These are phyloP conservation scores for Adoxophyes honmai DNA, from an alignment of 1,140 invertebrate species.

Conservation along the genomic window DNA sequence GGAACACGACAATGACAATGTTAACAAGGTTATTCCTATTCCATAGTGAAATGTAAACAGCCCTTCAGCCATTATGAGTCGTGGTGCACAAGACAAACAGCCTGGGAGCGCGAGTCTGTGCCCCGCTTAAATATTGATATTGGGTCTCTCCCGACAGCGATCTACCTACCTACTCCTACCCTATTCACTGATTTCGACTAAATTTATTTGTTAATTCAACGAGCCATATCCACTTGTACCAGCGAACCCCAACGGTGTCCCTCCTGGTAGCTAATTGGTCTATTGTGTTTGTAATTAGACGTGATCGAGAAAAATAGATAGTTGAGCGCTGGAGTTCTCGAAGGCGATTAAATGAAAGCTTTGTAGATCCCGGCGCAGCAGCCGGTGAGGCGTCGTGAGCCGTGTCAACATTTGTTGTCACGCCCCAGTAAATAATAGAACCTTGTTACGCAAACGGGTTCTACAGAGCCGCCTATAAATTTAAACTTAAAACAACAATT, in stretches of 20 bases:
- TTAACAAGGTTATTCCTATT: slow-evolving; percentile 53
- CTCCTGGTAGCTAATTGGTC: neutral
- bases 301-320: slow-evolving; percentile 3
- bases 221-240: slow-evolving; percentile 6
- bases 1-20: slow-evolving; percentile 24
- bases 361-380: neutral
- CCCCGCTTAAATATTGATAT: slow-evolving; percentile 53
- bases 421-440: slow-evolving; percentile 1
- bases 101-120: slow-evolving; percentile 35
- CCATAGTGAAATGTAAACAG: slow-evolving; percentile 51
- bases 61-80: slow-evolving; percentile 49
- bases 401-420: neutral
- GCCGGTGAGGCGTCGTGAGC: neutral
- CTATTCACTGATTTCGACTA: slow-evolving; percentile 24
- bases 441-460: slow-evolving; percentile 6
- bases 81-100: slow-evolving; percentile 53
- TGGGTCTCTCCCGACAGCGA: slow-evolving; percentile 24
- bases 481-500: neutral
- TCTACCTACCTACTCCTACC: slow-evolving; percentile 20
- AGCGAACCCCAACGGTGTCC: neutral
- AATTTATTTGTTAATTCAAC: slow-evolving; percentile 37
- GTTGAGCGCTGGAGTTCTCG: neutral
- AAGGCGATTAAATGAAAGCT: neutral
- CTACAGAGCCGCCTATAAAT: neutral
- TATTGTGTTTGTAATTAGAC: slow-evolving; percentile 5